Conservation (phyloP, 1,140 invertebrate species). For the Manduca sexta region DNA sequence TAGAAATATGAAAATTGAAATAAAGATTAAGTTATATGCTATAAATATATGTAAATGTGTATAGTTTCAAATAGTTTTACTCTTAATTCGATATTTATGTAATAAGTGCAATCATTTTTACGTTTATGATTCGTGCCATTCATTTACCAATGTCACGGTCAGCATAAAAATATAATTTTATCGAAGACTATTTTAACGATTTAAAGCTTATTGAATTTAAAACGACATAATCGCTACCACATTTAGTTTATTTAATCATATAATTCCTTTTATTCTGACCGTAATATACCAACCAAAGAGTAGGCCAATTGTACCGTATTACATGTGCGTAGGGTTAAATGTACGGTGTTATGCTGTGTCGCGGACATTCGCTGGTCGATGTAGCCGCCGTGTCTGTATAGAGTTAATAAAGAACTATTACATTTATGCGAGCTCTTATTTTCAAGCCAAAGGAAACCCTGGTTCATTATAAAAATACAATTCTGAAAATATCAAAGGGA, state of each 20-base stretch:
- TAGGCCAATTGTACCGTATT: constrained; percentile 13
- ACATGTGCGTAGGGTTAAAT: constrained; percentile 8
- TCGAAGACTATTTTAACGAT: too few species aligned
- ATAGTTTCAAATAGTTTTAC: neutral
- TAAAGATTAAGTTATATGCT: too few species aligned
- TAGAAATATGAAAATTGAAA: too few species aligned
- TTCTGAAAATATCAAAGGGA: too few species aligned
- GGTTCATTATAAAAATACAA: too few species aligned
- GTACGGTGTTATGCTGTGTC: constrained; percentile 9
- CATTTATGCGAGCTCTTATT: too few species aligned
- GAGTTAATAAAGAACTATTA: constrained; percentile 11
- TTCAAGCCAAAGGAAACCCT: too few species aligned
- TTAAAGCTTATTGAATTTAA: too few species aligned
- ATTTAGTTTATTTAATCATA: too few species aligned
- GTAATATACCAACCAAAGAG: constrained; percentile 11
- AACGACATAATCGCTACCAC: too few species aligned
- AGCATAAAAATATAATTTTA: neutral
- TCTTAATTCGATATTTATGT: neutral
- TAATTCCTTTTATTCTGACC: neutral
- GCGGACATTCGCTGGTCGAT: constrained; percentile 36
- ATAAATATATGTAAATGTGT: too few species aligned
- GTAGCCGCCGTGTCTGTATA: constrained; percentile 2
- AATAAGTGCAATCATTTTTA: too few species aligned
- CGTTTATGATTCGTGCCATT: constrained; percentile 1
- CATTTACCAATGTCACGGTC: neutral